Evolutionary conservation across 2,888 invertebrate species (phyloP).

Genomic region (Agrilus cyanescens): DNA sequence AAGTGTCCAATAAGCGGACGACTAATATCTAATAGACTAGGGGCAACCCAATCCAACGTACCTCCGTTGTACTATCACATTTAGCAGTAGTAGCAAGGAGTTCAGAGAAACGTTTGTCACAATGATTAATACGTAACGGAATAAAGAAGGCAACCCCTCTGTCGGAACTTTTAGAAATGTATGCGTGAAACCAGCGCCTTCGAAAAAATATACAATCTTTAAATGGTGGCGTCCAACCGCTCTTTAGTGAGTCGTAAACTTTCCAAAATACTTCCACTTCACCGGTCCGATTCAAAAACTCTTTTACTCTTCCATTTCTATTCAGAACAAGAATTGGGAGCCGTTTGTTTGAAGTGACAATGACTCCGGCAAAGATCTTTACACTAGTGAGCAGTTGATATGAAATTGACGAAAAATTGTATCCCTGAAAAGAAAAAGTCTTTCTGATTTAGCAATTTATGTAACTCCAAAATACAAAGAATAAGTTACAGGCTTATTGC

Average conservation of each 20-base stretch:
- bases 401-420: slow-evolving; percentile 24
- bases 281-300: slow-evolving; percentile 32
- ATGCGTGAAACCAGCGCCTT: slow-evolving; percentile 31
- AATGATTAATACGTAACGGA: slow-evolving; percentile 55
- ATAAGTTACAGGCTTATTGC: too few relatives aligned
- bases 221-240: slow-evolving; percentile 34
- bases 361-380: slow-evolving; percentile 29
- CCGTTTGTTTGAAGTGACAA: slow-evolving; percentile 30
- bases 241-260: slow-evolving; percentile 36
- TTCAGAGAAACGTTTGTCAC: slow-evolving; percentile 55
- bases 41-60: too few relatives aligned
- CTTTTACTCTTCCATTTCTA: slow-evolving; percentile 23
- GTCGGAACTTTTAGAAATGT: slow-evolving; percentile 22
- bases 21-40: too few relatives aligned
- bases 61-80: slow-evolving; percentile 43
- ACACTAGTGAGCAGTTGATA: slow-evolving; percentile 41
- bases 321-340: slow-evolving; percentile 25
- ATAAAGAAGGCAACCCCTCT: slow-evolving; percentile 27
- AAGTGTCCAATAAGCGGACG: not conserved
- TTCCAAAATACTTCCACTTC: slow-evolving; percentile 45
- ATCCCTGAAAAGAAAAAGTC: too few relatives aligned
- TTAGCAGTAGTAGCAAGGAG: slow-evolving; percentile 55
- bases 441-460: too few relatives aligned
- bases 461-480: too few relatives aligned
- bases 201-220: slow-evolving; percentile 31